These are phyloP conservation scores for Drosophila buzzatii DNA, from an alignment of 2,888 invertebrate species.

Conservation along the genomic window DNA sequence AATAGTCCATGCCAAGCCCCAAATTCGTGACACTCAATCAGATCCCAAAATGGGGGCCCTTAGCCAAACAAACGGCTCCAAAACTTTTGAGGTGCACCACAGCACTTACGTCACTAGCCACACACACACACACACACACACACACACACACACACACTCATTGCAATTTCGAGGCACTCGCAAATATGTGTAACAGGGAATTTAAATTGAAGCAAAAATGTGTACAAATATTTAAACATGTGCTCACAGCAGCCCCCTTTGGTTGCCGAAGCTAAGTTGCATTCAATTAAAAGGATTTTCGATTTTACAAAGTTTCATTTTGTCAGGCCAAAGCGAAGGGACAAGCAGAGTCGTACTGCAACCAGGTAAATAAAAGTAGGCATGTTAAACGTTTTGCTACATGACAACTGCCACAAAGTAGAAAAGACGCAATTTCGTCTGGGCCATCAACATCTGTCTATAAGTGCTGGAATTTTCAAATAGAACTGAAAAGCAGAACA, in stretches of 20 bases:
- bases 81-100: conserved; percentile 48
- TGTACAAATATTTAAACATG: conserved; percentile 71
- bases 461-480: conserved; percentile 58
- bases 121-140: conserved; percentile 16
- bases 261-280: conserved; percentile 57
- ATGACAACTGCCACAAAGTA: conserved; percentile 66
- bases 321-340: conserved; percentile 16
- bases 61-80: conserved; percentile 35
- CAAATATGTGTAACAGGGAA: conserved; percentile 63
- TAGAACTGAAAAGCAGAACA: conserved; percentile 15
- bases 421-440: conserved; percentile 38
- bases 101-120: conserved; percentile 49
- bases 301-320: conserved; percentile 77
- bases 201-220: conserved; percentile 76
- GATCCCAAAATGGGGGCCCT: conserved; percentile 38
- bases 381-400: conserved; percentile 73
- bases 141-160: conserved; percentile 4
- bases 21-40: conserved; percentile 47
- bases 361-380: conserved; percentile 71
- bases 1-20: conserved; percentile 24
- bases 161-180: conserved; percentile 29
- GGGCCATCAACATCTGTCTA: conserved; percentile 34
- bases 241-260: conserved; percentile 19
- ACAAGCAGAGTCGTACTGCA: conserved; percentile 7
- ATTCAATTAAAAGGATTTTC: conserved; percentile 78